Evolutionary conservation across 2,797 vertebrate genomes (phyloP), one percentile per base, ranked within the genome.

Genomic region (Serranus cabrilla): DNA sequence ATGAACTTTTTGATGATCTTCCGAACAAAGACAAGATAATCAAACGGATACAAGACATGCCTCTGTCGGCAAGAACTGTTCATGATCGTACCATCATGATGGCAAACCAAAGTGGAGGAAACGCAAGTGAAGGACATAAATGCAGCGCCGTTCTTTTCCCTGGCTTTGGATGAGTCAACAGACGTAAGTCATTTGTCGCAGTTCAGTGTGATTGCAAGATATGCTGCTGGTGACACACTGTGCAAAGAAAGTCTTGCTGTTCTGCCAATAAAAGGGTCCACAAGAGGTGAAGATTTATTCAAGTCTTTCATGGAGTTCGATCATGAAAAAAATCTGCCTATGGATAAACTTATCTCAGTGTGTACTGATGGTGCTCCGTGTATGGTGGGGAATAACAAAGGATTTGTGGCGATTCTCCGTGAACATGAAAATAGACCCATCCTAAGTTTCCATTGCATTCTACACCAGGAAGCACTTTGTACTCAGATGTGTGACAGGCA

Each of bases 401-500:
- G 67, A 75, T 86, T 81, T 31, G 63, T 84, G 2, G 56, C 57
- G 7, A 67, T 78, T 81, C 71, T 87, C 1, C 31, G 49, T 81
- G 79, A 84, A 65, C 70, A 81, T 47, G 80, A 85, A 58, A 89
- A 84, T 5, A 51, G 74, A 65, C 62, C 71, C 62, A 83, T 84
- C 72, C 63, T 86, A 80, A 83, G 59, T 69, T 76, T 86, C 21
- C 84, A 83, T 34, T 84, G 81, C 71, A 84, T 80, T 21, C 20
- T 83, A n/a, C 72, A 81, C 25, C 85, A 85, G 63, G 80, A 86
- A 76, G 85, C 71, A 1, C 77, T 83, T 67, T 84, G 84, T 75
- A 73, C 79, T 78, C 74, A 79, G 0, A 64, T 50, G 61, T 84
- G 75, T 83, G 78, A 14, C 34, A 10, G 49, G 71, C 42, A 88